Conservation (phyloP, 2,888 invertebrate genomes). For the Eremobia ochroleuca region DNA sequence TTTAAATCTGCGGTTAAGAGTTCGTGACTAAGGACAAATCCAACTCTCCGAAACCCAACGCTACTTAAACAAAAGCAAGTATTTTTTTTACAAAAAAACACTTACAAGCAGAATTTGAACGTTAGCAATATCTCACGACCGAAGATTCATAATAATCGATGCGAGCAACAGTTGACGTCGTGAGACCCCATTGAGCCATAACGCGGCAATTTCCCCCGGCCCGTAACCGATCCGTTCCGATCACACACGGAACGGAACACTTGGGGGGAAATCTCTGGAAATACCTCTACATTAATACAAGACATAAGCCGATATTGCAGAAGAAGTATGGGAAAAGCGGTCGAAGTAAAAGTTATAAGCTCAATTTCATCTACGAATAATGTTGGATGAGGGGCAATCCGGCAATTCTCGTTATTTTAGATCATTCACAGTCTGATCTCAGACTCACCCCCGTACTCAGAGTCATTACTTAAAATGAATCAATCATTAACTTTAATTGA, state of each 20-base stretch:
- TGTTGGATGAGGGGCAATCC: not conserved
- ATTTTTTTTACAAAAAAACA: not conserved
- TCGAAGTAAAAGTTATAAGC: not conserved
- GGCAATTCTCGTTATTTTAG: too few relatives aligned
- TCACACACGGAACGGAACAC: constrained; percentile 64
- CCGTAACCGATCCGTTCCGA: constrained; percentile 70
- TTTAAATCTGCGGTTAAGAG: not conserved
- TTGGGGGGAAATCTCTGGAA: constrained; percentile 65
- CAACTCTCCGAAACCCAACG: not conserved
- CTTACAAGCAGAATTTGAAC: not conserved
- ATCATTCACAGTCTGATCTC: too few relatives aligned
- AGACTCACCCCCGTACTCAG: too few relatives aligned
- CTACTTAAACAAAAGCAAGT: not conserved
- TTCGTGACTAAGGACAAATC: not conserved
- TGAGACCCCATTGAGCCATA: constrained; percentile 79
- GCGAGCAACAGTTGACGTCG: constrained; percentile 78
- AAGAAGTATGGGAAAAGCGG: not conserved
- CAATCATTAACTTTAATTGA: too few relatives aligned
- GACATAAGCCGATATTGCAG: not conserved
- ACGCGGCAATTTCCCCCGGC: constrained; percentile 79
- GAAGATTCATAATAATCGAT: constrained; percentile 70
- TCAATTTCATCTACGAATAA: not conserved
- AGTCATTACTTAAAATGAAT: too few relatives aligned
- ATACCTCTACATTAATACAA: constrained; percentile 25
- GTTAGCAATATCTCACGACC: constrained; percentile 33